Base-by-base conservation (phyloP, 2,888 invertebrate species). In the Aleiodes testaceus region DNA sequence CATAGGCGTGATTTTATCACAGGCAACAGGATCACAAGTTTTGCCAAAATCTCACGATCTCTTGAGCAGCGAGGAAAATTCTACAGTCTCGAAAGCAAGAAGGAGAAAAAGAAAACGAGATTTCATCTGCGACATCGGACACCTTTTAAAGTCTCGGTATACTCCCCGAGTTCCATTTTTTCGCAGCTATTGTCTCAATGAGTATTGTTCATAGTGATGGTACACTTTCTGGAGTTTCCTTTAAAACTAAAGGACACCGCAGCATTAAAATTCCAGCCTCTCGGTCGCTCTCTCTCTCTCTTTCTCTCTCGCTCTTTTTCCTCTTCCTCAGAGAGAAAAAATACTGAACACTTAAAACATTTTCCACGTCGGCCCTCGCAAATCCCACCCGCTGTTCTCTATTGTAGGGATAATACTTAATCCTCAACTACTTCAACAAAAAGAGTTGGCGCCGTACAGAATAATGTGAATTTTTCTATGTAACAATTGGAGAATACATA, bases 371-470 rank as follows among this genome's bases (percentile, higher is more conserved):
- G 14, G 59, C 36, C 36, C 36, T 36, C 36, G 36, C 36, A 59
- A 16, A 3, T 42, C 26, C 61, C 53, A n/a, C 77, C 77, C 70
- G 74, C 75, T 74, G 76, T 18, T 73, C 64, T 49, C 66, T 72
- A 74, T 63, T 63, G 44, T 63, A 69, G 59, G 79, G 82, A 76
- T 80, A 74, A 79, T 36, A 74, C 76, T 75, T 85, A 83, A 85
- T 84, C 85, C 83, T 9, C n/a, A 49, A 52, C 50, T 55, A 55
- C 45, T 69, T 53, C 70, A 78, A 84, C 82, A 84, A 84, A 82
- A 86, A 84, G 85, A 85, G 83, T 86, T 85, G 82, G 84, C 84
- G 83, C 83, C 82, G 77, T 36, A 36, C 36, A 11, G 78, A 77
- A 80, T 82, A 82, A 83, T 77, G 75, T 81, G 77, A 80, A 76